Base-by-base conservation (phyloP, 2,113 vertebrate species). In the Telmatochromis sp. region DNA sequence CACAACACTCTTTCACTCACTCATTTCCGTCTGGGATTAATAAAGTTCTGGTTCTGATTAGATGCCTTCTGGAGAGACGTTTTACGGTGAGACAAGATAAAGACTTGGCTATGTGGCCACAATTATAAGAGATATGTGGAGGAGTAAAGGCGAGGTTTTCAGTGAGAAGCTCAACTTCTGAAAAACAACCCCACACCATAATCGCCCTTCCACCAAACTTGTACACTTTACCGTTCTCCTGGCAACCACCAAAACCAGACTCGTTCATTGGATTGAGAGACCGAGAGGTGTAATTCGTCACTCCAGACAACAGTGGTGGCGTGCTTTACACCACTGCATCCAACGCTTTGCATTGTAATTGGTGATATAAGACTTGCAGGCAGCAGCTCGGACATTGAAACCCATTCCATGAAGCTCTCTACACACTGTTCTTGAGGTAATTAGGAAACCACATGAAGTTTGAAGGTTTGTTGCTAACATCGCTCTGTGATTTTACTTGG, bases 211-310 rank as follows among this genome's bases (percentile, higher is more conserved):
- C 3, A n/a, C 60, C 60, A 65, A 65, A 65, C 31, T 11, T 35
- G 9, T 63, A 63, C 58, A 63, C 31, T n/a, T 63, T n/a, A 63
- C 58, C 6, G 4, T 63, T 63, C 17, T 65, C 60, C 60, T 65
- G 60, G 31, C 31, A 65, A 7, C 60, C 60, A 35, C 60, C 17
- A 65, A 63, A 65, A n/a, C 31, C 60, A n/a, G 60, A 65, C 4
- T 65, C 6, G 4, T 37, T 12, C 10, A 5, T 37, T 12, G 17
- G 31, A 65, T 35, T 65, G 60, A 65, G 31, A 65, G 58, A 12
- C 17, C 0, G 19, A 37, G 60, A 21, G 31, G 33, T 0, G 1
- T 65, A 65, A 65, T 65, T 65, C 4, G 1, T 13, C 33, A 37
- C 60, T 21, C 60, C 33, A 65, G 10, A 37, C 19, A 37, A 65